Evolutionary conservation across 35 echinoderm and acorn worm genomes (phyloP), one percentile per base, ranked within the genome.

Genomic region (Diadema setosum): DNA sequence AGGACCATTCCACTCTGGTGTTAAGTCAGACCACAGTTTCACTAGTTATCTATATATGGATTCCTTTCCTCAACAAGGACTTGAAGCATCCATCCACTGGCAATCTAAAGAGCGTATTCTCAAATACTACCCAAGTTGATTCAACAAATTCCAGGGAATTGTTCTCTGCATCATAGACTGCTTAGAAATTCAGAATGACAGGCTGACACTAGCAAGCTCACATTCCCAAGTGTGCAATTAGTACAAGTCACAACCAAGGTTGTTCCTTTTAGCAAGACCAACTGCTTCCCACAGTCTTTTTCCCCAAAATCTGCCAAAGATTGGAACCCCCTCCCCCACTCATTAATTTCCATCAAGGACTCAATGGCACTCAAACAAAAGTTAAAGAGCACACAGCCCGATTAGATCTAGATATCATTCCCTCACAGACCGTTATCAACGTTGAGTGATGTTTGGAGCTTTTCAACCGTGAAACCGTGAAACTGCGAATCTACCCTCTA

Each of bases 121-220:
- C 0, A 80, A 85, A 56, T 96, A 92, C 73, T 92, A 92, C 57
- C 94, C 94, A 12, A 39, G 24, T 25, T 96, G 85, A 29, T 96
- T 96, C 36, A 44, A 86, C 18, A 89, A 88, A 43, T 96, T 92
- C 81, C 45, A 89, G 16, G 87, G 88, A 42, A 63, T 34, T 89
- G 94, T 96, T 31, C 48, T 85, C 34, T 91, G 89, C n/a, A n/a
- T 91, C 44, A 95, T 91, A 74, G 84, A 95, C 21, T 95, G 93
- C 85, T 91, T 85, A 0, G 93, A 95, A 35, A 88, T 96, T 4
- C 80, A 88, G 45, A 92, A 92, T 35, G 50, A 92, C 6, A 20
- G 89, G 37, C 90, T 86, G 18, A 92, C 86, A 6, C 35, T 90
- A 44, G 94, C 81, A 11, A n/a, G 23, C 45, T 84, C 89, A 8